A percentile compares a stretch with the other conserved stretches of the same genome.
Conservation (phyloP, 2,888 invertebrate genomes). For the Xylota sylvarum region DNA sequence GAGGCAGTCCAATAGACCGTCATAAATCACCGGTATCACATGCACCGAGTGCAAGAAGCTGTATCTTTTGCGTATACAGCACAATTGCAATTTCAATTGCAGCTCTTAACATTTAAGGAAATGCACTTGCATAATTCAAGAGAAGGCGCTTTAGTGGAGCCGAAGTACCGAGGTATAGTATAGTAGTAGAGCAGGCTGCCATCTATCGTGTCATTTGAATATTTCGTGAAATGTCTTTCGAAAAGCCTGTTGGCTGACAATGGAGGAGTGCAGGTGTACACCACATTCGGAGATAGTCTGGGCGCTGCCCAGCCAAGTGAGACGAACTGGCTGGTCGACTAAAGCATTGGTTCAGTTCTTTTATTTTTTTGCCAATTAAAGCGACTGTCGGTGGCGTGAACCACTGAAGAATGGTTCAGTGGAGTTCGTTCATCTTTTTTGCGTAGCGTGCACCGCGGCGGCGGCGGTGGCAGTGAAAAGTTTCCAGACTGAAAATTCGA, state of each 20-base stretch:
- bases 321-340: constrained; percentile 32
- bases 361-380: constrained; percentile 59
- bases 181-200: constrained; percentile 5
- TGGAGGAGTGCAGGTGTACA: constrained; percentile 55
- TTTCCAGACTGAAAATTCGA: constrained; percentile 33
- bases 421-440: constrained; percentile 65
- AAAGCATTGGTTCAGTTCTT: constrained; percentile 31
- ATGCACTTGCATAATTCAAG: constrained; percentile 57
- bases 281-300: constrained; percentile 33
- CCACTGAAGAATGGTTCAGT: constrained; percentile 47
- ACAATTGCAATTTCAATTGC: constrained; percentile 28
- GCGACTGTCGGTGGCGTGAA: constrained; percentile 11
- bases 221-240: constrained; percentile 39
- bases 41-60: constrained; percentile 45
- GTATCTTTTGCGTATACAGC: constrained; percentile 24
- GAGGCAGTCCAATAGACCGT: constrained; percentile 48
- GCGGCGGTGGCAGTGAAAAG: constrained; percentile 60
- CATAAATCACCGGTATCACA: constrained; percentile 66
- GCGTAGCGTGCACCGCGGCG: no score
- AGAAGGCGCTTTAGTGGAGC: constrained; percentile 9
- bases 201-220: constrained; percentile 23
- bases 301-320: constrained; percentile 56
- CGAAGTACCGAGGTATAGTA: background rate
- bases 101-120: constrained; percentile 31
- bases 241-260: constrained; percentile 15